Evolutionary conservation across 2,113 vertebrate genomes (phyloP), one percentile per base, ranked within the genome.

Genomic region (Cebus imitator): DNA sequence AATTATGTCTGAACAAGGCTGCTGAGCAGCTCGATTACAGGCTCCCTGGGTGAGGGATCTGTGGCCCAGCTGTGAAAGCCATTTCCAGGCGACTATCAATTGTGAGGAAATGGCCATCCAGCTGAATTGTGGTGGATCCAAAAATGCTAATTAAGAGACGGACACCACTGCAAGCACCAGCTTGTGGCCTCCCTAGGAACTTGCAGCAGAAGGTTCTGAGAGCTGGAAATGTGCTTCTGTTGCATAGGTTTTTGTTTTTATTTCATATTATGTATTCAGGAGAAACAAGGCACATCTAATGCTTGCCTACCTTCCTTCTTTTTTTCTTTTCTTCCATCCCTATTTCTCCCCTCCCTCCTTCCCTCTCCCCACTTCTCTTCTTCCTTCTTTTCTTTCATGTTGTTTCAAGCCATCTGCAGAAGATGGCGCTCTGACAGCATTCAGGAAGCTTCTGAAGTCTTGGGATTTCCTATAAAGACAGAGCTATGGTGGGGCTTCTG

Each of bases 61-160:
- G 97, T 96, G 98, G 97, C 98, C 98, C 98, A 98, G 98, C 98
- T 98, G 98, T 96, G 98, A 98, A 96, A 98, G 97, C 93, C 98
- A 98, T 97, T 98, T 98, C 96, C 98, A 98, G 98, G 98, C 85
- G 45, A 97, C 93, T 75, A 87, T 98, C 98, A 97, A 97, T 98
- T 97, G 98, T 95, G 96, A 98, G 96, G 96, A 98, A 98, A 98
- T 97, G 98, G 97, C 97, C 96, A 52, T 98, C 97, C 98, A 98
- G 98, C 98, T 98, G 98, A 98, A 98, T 97, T 96, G 98, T 48
- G 91, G 91, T 55, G 92, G 96, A 97, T 98, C 98, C 98, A 98
- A 98, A 98, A 98, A 98, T 97, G 97, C 98, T 98, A 98, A 98
- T 98, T 97, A 98, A 97, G 96, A 95, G 16, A 0, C 83, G 97